Conservation (phyloP, 2,113 vertebrate genomes). For the Steatornis caripensis region DNA sequence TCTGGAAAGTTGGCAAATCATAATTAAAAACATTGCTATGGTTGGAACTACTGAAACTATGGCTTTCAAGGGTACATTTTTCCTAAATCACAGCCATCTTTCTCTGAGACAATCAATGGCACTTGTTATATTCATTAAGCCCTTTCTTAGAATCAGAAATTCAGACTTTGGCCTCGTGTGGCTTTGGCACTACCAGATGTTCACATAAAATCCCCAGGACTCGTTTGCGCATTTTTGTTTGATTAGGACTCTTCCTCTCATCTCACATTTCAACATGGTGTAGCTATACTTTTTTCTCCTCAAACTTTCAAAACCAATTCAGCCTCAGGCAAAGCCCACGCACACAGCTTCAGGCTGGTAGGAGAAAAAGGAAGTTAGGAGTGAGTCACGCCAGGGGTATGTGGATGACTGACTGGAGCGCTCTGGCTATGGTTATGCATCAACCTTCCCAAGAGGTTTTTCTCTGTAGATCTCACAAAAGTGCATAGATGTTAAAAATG, state of each 20-base stretch:
- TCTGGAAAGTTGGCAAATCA: neutral
- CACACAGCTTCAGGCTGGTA: neutral
- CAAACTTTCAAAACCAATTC: neutral
- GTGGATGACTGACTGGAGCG: neutral
- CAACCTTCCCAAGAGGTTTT: neutral
- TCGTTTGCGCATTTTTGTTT: neutral
- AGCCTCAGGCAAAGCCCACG: neutral
- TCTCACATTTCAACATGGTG: neutral
- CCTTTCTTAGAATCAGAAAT: slow-evolving; percentile 1
- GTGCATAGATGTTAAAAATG: neutral
- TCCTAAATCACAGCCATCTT: neutral
- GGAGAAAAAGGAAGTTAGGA: neutral
- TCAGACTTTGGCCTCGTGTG: neutral
- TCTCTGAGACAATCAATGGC: neutral
- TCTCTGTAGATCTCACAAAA: neutral
- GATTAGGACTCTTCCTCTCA: neutral
- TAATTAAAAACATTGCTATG: neutral
- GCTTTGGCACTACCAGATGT: slow-evolving; percentile 12
- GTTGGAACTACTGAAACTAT: neutral
- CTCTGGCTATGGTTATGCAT: neutral
- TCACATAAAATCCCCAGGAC: neutral
- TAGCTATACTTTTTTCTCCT: neutral
- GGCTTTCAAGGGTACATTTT: neutral
- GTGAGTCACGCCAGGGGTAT: neutral
- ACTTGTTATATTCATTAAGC: neutral